Evolutionary conservation across 2,888 invertebrate genomes (phyloP).

Genomic region (Amiota mariae): DNA sequence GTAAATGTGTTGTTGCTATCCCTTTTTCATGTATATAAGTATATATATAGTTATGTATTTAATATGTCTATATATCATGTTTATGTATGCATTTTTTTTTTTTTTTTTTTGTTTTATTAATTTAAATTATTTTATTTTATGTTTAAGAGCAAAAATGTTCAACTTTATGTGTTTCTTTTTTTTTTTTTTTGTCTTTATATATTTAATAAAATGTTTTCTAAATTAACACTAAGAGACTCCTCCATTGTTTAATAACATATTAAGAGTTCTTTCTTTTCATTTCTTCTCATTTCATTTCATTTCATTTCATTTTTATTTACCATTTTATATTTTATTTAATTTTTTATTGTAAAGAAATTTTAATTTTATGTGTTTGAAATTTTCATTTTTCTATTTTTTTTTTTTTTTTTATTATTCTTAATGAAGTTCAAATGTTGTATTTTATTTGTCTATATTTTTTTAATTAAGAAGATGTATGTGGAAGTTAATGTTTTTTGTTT

Average conservation of each 20-base stretch:
- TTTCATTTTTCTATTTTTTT: conserved; percentile 1
- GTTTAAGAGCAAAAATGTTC: conserved; percentile 44
- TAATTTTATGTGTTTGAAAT: conserved; percentile 24
- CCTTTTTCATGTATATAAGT: conserved; percentile 39
- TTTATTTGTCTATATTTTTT: background rate
- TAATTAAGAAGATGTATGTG: background rate
- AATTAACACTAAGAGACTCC: conserved; percentile 68
- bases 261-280: conserved; percentile 38
- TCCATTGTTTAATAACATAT: conserved; percentile 55
- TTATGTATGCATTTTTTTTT: conserved; percentile 19
- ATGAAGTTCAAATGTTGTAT: background rate
- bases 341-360: conserved; percentile 38
- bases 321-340: conserved; percentile 32
- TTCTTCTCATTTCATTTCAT: conserved; percentile 37
- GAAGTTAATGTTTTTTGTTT: conserved; percentile 11
- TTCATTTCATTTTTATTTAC: conserved; percentile 35
- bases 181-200: conserved; percentile 32
- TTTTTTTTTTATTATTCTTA: no score
- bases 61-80: background rate
- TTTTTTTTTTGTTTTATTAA: conserved; percentile 27
- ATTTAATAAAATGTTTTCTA: conserved; percentile 45
- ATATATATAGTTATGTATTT: conserved; percentile 1
- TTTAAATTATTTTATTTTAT: conserved; percentile 28
- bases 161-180: conserved; percentile 43
- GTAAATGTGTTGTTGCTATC: no score